A percentile compares a stretch with the other conserved stretches of the same genome.
Evolutionary conservation across 2,888 invertebrate genomes (phyloP).

Genomic region (Tinea trinotella): DNA sequence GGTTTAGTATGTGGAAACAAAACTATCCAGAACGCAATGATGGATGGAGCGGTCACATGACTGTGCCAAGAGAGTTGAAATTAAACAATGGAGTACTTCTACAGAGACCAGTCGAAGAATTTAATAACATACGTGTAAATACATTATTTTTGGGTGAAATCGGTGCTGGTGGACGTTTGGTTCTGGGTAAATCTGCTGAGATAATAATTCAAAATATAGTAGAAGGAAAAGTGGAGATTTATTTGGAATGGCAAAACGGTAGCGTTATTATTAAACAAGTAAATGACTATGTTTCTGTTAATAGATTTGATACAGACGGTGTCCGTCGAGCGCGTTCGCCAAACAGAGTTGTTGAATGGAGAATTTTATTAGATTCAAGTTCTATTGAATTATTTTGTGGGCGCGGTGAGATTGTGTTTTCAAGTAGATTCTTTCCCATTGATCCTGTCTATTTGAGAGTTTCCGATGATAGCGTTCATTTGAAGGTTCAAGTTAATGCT

Average conservation of each 20-base stretch:
- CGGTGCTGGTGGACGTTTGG: constrained; percentile 48
- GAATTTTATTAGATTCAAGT: constrained; percentile 53
- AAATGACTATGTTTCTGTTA: constrained; percentile 36
- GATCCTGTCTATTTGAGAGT: constrained; percentile 30
- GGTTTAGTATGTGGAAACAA: constrained; percentile 58
- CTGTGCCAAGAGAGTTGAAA: constrained; percentile 48
- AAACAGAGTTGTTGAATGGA: constrained; percentile 37
- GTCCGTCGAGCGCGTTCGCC: constrained; percentile 43
- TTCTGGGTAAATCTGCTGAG: constrained; percentile 44
- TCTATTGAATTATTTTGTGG: constrained; percentile 59
- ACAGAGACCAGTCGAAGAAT: constrained; percentile 45
- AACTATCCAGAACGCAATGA: constrained; percentile 36
- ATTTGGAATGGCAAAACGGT: constrained; percentile 26
- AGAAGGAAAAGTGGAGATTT: constrained; percentile 34
- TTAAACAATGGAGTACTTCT: constrained; percentile 37
- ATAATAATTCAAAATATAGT: constrained; percentile 46
- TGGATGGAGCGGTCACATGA: constrained; percentile 60
- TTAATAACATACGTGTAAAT: constrained; percentile 33
- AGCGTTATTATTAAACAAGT: constrained; percentile 33
- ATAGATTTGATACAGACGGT: constrained; percentile 49
- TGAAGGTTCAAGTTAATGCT: constrained; percentile 28
- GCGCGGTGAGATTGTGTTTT: constrained; percentile 34
- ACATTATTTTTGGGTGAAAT: constrained; percentile 42
- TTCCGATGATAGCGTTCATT: constrained; percentile 24
- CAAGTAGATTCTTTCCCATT: neutral